phyloP scores from a whole-genome alignment of 1,140 invertebrate species.

The Bombus pascuorum region DNA sequence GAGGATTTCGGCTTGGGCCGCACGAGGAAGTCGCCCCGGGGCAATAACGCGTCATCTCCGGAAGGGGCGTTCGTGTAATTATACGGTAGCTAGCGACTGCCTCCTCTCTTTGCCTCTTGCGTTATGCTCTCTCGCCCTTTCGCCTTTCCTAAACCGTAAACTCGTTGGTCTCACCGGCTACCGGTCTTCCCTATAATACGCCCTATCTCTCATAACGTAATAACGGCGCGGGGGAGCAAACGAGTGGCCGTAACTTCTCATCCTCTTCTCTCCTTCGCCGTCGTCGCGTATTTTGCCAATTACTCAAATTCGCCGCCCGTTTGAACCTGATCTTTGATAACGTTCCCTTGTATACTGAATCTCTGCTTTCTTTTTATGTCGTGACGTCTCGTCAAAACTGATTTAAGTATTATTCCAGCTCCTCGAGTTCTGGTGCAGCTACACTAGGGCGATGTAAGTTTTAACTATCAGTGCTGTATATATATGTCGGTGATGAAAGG shows the following conservation, averaged over 20 bases:
- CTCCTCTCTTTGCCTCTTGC: conserved; percentile 68
- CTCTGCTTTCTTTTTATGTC: not conserved
- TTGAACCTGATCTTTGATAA: not conserved
- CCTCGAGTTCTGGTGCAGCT: too few species aligned
- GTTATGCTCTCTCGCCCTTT: conserved; percentile 46
- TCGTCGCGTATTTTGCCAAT: conserved; percentile 32
- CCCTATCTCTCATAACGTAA: conserved; percentile 77
- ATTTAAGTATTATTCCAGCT: not conserved
- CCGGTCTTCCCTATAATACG: conserved; percentile 81
- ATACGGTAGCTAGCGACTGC: conserved; percentile 79
- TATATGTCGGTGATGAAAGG: too few species aligned
- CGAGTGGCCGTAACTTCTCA: conserved; percentile 76
- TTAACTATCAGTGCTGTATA: too few species aligned
- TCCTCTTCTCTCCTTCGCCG: not conserved
- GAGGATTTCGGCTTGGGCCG: conserved; percentile 69
- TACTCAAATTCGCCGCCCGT: conserved; percentile 32
- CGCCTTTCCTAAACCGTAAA: conserved; percentile 77
- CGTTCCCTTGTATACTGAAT: not conserved
- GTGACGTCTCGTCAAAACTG: not conserved
- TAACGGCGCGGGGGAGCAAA: conserved; percentile 74
- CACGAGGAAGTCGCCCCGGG: conserved; percentile 70
- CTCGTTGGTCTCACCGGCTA: conserved; percentile 75
- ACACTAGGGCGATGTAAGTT: too few species aligned
- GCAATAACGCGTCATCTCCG: conserved; percentile 72
- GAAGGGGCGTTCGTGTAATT: conserved; percentile 77